A percentile compares a stretch with the other conserved stretches of the same genome.
Conservation (phyloP, 2,888 invertebrate species). For the Latrodectus elegans region DNA sequence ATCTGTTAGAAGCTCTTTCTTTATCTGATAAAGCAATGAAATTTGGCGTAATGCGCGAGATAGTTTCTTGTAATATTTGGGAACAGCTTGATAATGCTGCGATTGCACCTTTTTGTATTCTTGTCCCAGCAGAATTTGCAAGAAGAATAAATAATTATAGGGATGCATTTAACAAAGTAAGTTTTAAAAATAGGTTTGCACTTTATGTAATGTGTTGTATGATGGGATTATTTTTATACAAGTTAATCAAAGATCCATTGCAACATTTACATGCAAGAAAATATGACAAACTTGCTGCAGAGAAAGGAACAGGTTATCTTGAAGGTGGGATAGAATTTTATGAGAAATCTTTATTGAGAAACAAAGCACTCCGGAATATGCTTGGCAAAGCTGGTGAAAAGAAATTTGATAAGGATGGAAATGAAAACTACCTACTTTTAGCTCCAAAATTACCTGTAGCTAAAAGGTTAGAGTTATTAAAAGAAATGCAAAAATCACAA, state of each 20-base stretch:
- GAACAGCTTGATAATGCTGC: conserved; percentile 79
- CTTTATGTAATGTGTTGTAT: conserved; percentile 79
- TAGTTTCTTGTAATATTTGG: conserved; percentile 80
- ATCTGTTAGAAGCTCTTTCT: conserved; percentile 81
- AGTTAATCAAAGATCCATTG: conserved; percentile 81
- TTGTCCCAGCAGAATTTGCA: conserved; percentile 78
- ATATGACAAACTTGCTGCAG: conserved; percentile 80
- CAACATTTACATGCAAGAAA: conserved; percentile 80
- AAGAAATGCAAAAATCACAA: conserved; percentile 14
- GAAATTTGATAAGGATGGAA: conserved; percentile 81
- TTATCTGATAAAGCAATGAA: conserved; percentile 86
- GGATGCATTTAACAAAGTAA: conserved; percentile 78
- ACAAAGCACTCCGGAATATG: conserved; percentile 82
- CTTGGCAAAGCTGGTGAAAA: conserved; percentile 81
- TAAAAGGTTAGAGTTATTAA: conserved; percentile 71
- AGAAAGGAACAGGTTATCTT: conserved; percentile 80
- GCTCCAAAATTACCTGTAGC: conserved; percentile 81
- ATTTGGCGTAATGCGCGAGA: conserved; percentile 86
- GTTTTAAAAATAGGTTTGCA: conserved; percentile 76
- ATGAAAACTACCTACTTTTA: conserved; percentile 82
- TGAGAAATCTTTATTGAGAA: conserved; percentile 82
- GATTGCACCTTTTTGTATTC: conserved; percentile 77
- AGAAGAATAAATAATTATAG: conserved; percentile 78
- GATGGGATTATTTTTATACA: conserved; percentile 80
- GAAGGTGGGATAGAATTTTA: conserved; percentile 87